A percentile compares a stretch with the other conserved stretches of the same genome.
phyloP scores from a whole-genome alignment of 1,140 invertebrate species.

The Drosophila bocki region DNA sequence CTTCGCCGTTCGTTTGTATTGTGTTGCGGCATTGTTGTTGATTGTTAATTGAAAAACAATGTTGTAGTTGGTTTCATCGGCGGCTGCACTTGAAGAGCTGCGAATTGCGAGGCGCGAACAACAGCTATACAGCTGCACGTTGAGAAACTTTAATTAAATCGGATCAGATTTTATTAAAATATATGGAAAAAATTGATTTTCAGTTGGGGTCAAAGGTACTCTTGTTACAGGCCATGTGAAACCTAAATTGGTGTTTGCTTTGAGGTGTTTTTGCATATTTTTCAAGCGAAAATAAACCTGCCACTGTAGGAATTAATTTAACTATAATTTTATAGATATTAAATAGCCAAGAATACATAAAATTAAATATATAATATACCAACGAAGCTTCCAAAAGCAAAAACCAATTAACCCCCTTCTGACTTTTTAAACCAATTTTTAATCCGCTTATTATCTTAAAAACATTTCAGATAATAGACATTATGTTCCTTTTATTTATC shows the following conservation, averaged over 20 bases:
- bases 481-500: not conserved
- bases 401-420: not conserved
- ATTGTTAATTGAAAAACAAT: slow-evolving; percentile 84
- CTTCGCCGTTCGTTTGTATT: slow-evolving; percentile 60
- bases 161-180: slow-evolving; percentile 2
- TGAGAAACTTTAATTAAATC: slow-evolving; percentile 7
- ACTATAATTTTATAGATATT: too few relatives aligned
- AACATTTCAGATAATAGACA: too few relatives aligned
- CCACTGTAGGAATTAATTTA: too few relatives aligned
- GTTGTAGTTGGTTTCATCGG: slow-evolving; percentile 65
- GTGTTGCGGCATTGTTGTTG: slow-evolving; percentile 76
- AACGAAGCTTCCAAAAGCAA: rapidly evolving
- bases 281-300: not conserved
- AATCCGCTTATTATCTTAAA: not conserved
- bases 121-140: slow-evolving; percentile 17
- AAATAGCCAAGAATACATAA: too few relatives aligned
- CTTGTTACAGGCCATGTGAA: too few relatives aligned
- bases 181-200: not conserved
- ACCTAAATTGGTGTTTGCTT: not conserved
- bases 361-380: not conserved
- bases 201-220: not conserved
- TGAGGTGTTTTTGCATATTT: not conserved
- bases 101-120: slow-evolving; percentile 61
- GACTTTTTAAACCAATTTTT: too few relatives aligned
- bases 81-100: slow-evolving; percentile 75